Base-by-base conservation (phyloP, 2,888 invertebrate genomes). In the Rhagium mordax region DNA sequence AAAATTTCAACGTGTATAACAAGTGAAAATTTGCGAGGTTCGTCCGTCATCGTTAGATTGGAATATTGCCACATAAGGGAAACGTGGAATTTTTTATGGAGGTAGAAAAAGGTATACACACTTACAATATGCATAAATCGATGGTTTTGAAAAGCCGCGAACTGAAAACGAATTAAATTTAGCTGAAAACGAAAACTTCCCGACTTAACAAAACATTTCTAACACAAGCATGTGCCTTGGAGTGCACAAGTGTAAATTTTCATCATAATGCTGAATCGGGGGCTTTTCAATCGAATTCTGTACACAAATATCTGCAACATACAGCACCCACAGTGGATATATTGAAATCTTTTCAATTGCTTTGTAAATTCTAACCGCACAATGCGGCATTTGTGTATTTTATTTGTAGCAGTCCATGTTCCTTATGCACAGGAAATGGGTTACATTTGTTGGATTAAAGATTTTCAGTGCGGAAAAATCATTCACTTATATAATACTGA, bases 201-300 rank as follows among this genome's bases (percentile, higher is more conserved):
- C 80, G 80, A 82, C 82, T 82, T 82, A 79, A 85, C 84, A 86
- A 85, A 85, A 82, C 84, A 80, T 83, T 84, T 81, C 82, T 83
- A 84, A 85, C 85, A 86, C 72, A 78, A 83, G 84, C 86, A 85
- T 85, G 84, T 85, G 87, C 86, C 87, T 87, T 87, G 85, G 87
- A 88, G 88, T 87, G 87, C 87, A 87, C 87, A 87, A 87, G 87
- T 88, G 88, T 88, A 87, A 88, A 88, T 88, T 88, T 87, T 88
- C 87, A 87, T 87, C 86, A 87, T 87, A 88, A 88, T 87, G 82
- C 84, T 82, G 86, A 87, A 87, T 86, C 86, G 86, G 81, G 84
- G 84, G 84, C 84, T 83, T 87, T 87, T 87, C 86, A 86, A 86
- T 86, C 86, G 87, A 86, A 87, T 86, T 86, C 86, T 82, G 84